Conservation (phyloP, 1,140 invertebrate species). For the Chlorops oryzae region DNA sequence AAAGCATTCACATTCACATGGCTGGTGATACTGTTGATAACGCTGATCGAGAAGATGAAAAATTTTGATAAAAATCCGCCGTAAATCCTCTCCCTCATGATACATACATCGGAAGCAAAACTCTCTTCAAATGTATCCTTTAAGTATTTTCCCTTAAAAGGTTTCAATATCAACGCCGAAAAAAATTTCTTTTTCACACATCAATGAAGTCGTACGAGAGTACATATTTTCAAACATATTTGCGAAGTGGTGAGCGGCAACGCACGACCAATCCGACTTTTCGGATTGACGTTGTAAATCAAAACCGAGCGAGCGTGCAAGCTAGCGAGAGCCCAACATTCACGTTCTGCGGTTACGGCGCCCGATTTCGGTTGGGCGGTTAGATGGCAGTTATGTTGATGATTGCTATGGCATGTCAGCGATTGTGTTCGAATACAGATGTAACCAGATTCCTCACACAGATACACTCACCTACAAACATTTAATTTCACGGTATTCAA, state of each 20-base stretch:
- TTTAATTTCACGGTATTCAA: constrained; percentile 46
- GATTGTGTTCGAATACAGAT: too few species aligned
- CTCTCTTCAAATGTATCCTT: not conserved
- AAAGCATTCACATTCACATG: too few species aligned
- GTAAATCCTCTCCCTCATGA: too few species aligned
- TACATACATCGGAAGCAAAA: not conserved
- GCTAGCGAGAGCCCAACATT: too few species aligned
- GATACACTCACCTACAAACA: too few species aligned
- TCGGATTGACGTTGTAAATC: not conserved
- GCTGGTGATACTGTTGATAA: too few species aligned
- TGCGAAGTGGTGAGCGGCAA: not conserved
- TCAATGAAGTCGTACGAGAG: constrained; percentile 24
- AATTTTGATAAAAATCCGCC: too few species aligned
- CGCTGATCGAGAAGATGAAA: too few species aligned
- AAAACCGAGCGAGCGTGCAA: constrained; percentile 3
- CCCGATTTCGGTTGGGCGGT: too few species aligned
- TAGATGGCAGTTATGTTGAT: too few species aligned
- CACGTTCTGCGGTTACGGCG: constrained; percentile 46
- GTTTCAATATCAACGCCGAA: constrained; percentile 15
- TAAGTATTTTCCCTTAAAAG: constrained; percentile 16
- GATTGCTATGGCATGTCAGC: too few species aligned
- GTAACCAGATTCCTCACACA: too few species aligned
- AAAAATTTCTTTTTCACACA: constrained; percentile 46
- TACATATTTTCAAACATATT: not conserved
- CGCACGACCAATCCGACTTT: not conserved